Evolutionary conservation across 2,113 vertebrate species (phyloP).

Genomic region (Vimba vimba): DNA sequence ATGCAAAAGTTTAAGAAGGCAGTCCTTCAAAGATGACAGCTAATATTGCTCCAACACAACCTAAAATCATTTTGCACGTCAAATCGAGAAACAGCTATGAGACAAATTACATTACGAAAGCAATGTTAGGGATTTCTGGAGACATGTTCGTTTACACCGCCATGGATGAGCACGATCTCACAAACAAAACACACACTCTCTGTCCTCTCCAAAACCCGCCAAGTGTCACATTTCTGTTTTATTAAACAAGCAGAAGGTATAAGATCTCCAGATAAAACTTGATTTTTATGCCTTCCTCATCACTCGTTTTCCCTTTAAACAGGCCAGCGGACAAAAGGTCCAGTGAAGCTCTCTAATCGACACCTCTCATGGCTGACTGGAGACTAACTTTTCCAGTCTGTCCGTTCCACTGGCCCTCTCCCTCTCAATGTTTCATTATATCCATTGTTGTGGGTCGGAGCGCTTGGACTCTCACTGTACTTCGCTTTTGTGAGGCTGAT

Average conservation of each 20-base stretch:
- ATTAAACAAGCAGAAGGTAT: conserved; percentile 5
- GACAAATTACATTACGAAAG: not conserved
- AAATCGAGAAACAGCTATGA: not conserved
- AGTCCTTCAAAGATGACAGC: not conserved
- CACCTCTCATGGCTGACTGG: conserved; percentile 79
- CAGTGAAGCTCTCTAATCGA: conserved; percentile 81
- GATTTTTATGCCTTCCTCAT: conserved; percentile 58
- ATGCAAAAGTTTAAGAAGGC: not conserved
- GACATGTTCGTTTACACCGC: not conserved
- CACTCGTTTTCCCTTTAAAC: conserved; percentile 66
- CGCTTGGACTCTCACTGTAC: conserved; percentile 27
- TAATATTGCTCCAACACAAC: not conserved
- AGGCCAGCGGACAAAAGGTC: conserved; percentile 77
- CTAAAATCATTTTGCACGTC: not conserved
- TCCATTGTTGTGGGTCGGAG: conserved; percentile 4
- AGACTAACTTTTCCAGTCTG: conserved; percentile 62
- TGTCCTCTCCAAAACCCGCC: not conserved
- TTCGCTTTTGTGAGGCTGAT: conserved; percentile 28
- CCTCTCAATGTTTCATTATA: conserved; percentile 40
- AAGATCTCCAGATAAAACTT: conserved; percentile 67
- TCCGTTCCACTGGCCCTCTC: not conserved
- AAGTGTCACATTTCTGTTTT: conserved; percentile 2
- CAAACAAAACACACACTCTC: not conserved
- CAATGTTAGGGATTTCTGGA: not conserved
- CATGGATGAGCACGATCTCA: not conserved